Evolutionary conservation across 2,888 invertebrate species (phyloP).

Genomic region (Buathra laborator): DNA sequence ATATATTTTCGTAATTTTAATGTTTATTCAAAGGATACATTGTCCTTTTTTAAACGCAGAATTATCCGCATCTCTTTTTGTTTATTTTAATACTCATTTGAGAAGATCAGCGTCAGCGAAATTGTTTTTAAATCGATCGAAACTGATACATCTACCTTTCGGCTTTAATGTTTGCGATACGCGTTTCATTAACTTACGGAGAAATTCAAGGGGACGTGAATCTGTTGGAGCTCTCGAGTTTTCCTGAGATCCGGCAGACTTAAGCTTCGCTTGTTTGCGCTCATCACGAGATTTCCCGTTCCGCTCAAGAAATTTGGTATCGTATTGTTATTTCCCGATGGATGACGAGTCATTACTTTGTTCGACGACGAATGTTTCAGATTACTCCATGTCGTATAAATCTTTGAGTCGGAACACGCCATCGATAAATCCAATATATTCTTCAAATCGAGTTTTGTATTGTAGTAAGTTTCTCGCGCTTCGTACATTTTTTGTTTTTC

Average conservation of each 20-base stretch:
- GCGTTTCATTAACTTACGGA: conserved; percentile 87
- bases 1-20: not conserved
- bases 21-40: not conserved
- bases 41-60: not conserved
- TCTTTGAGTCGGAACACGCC: conserved; percentile 94
- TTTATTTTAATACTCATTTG: not conserved
- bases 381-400: conserved; percentile 96
- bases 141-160: not conserved
- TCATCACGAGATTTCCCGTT: conserved; percentile 72
- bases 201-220: conserved; percentile 87
- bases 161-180: not conserved
- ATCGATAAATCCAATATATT: conserved; percentile 90
- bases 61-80: not conserved
- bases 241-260: conserved; percentile 91
- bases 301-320: conserved; percentile 82
- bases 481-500: conserved; percentile 83
- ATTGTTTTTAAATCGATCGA: not conserved
- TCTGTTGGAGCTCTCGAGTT: conserved; percentile 78
- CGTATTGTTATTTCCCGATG: conserved; percentile 91
- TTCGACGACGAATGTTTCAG: conserved; percentile 89
- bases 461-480: conserved; percentile 79
- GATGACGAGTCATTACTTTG: conserved; percentile 87
- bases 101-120: too few species aligned
- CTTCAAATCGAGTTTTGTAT: conserved; percentile 79
- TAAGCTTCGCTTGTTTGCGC: conserved; percentile 88